phyloP scores from a whole-genome alignment of 2,113 vertebrate species.

The Gavia stellata region DNA sequence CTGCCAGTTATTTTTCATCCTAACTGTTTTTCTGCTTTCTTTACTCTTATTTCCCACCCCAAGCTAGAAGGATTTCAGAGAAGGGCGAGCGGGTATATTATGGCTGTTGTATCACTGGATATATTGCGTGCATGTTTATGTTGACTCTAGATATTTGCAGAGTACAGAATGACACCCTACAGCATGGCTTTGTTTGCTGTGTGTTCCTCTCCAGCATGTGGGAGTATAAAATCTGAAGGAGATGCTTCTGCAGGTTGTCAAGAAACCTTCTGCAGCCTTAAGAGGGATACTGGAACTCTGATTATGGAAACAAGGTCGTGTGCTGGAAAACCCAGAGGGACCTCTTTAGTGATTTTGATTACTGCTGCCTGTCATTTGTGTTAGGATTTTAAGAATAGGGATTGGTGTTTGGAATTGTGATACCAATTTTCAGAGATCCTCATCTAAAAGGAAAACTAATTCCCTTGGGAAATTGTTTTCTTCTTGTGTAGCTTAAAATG shows the following conservation, averaged over 20 bases:
- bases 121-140: neutral
- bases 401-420: neutral
- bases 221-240: neutral
- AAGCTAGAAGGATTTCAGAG: neutral
- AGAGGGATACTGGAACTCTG: neutral
- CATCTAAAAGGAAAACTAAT: neutral
- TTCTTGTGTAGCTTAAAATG: neutral
- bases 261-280: neutral
- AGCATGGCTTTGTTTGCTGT: neutral
- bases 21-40: neutral
- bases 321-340: neutral
- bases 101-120: rapidly evolving
- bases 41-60: neutral
- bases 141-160: neutral
- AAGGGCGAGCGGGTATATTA: rapidly evolving
- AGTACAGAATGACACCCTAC: neutral
- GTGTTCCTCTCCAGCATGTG: neutral
- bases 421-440: conserved; percentile 33
- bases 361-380: neutral
- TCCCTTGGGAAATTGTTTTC: conserved; percentile 26
- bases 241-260: neutral
- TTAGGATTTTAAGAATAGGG: conserved; percentile 32
- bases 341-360: conserved; percentile 32
- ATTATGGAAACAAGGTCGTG: conserved; percentile 17
- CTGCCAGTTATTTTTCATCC: neutral